phyloP scores from a whole-genome alignment of 2,888 invertebrate species.

The Drosophila incognita region DNA sequence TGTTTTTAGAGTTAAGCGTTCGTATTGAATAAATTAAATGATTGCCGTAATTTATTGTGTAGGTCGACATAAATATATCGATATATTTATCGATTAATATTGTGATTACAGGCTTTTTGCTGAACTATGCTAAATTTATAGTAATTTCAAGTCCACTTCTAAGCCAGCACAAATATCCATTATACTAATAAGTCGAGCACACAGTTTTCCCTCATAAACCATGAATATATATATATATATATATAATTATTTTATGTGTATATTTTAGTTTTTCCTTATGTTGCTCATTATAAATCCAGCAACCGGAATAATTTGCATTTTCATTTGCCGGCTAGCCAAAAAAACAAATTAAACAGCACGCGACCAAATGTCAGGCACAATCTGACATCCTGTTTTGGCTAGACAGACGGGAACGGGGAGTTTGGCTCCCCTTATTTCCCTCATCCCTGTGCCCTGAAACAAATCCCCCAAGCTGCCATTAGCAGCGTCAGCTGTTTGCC shows the following conservation, averaged over 20 bases:
- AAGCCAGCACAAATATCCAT: conserved; percentile 8
- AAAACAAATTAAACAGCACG: conserved; percentile 45
- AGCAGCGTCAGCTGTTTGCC: conserved; percentile 73
- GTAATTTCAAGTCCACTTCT: conserved; percentile 8
- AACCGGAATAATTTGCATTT: conserved; percentile 55
- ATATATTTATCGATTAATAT: neutral
- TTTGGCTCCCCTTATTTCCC: neutral
- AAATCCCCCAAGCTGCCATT: conserved; percentile 33
- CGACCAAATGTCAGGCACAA: conserved; percentile 37
- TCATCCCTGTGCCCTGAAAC: neutral
- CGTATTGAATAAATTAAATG: neutral
- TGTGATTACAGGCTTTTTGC: neutral
- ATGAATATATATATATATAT: neutral
- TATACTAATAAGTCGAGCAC: neutral
- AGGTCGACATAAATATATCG: neutral
- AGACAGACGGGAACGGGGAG: neutral
- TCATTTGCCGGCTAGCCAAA: conserved; percentile 29
- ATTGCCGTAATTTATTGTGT: neutral
- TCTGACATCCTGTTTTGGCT: conserved; percentile 33
- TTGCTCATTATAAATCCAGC: conserved; percentile 32
- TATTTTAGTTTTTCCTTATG: neutral
- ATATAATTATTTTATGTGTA: neutral
- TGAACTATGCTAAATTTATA: neutral
- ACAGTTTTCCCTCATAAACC: neutral
- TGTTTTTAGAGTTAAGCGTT: neutral